Base-by-base conservation (phyloP, 1,140 invertebrate genomes). In the Bombus sibiricus region DNA sequence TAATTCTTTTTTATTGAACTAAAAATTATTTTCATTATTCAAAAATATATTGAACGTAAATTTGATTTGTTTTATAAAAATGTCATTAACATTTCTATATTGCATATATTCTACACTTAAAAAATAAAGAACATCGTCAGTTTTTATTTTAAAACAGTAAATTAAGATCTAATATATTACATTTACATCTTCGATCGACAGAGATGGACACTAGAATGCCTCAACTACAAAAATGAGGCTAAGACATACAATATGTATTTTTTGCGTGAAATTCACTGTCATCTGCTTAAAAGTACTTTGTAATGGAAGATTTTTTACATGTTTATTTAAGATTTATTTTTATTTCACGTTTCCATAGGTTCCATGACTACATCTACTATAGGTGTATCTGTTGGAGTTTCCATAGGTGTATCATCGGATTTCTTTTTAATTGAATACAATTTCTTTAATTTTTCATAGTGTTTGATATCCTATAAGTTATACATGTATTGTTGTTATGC, bases 381-480 rank as follows among this genome's bases (percentile, higher is more conserved):
- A 37, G 90, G 85, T 39, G 90, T 80, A 43, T 93, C 94, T 41
- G 93, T 86, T 74, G 92, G 93, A 41, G 92, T 92, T 62, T 95
- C 93, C 92, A 95, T 92, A 43, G 90, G 84, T 10, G 91, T 89
- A 66, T 96, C 95, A 76, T 96, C 95, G 53, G 85, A 83, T 76
- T 92, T 94, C 75, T 95, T 95, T 62, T 93, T 92, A 25, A 95
- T 92, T 3, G 95, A 95, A 93, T 96, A 97, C 57, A 96, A 94
- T 78, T 95, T 92, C 87, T 95, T 93, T 62, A 97, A 89, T 85
- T 96, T 96, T 84, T 96, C 96, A 88, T 97, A 97, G 92, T 97
- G 96, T 86, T 94, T 93, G 22, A 93, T 93, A 83, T 96, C 95
- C 95, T 96, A 81, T 12, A 91, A 83, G 75, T 73, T 85, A 72